Conservation (phyloP, 2,888 invertebrate species). For the Trichopoda pennipes region DNA sequence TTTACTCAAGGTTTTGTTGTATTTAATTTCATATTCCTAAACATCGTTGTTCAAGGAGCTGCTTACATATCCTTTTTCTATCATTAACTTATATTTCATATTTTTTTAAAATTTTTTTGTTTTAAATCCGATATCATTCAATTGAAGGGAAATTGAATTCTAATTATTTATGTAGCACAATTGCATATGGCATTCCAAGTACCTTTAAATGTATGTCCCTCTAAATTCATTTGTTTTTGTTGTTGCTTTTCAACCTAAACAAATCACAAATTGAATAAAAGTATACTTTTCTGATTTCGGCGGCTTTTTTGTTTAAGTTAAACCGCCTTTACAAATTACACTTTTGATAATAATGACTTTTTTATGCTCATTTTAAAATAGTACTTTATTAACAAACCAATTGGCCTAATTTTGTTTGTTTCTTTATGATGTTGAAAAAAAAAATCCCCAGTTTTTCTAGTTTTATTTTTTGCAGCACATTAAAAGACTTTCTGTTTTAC, state of each 20-base stretch:
- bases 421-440: slow-evolving; percentile 21
- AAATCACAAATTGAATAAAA: too few relatives aligned
- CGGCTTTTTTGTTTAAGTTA: background rate
- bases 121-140: too few relatives aligned
- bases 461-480: background rate
- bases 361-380: slow-evolving; percentile 29
- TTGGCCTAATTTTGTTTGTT: slow-evolving; percentile 59
- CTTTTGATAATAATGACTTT: background rate
- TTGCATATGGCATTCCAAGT: too few relatives aligned
- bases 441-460: background rate
- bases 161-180: too few relatives aligned
- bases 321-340: background rate
- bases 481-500: slow-evolving; percentile 35
- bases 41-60: background rate
- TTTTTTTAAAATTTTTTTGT: background rate
- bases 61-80: background rate
- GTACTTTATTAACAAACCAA: slow-evolving; percentile 62
- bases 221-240: too few relatives aligned
- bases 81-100: background rate
- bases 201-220: too few relatives aligned
- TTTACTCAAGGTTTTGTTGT: background rate
- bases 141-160: too few relatives aligned
- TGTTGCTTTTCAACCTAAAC: too few relatives aligned
- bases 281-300: background rate
- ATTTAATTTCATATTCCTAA: background rate